Percentiles rank a stretch among this genome's conserved stretches.
phyloP scores from a whole-genome alignment of 2,888 invertebrate species.

The Standfussiana lucernea region DNA sequence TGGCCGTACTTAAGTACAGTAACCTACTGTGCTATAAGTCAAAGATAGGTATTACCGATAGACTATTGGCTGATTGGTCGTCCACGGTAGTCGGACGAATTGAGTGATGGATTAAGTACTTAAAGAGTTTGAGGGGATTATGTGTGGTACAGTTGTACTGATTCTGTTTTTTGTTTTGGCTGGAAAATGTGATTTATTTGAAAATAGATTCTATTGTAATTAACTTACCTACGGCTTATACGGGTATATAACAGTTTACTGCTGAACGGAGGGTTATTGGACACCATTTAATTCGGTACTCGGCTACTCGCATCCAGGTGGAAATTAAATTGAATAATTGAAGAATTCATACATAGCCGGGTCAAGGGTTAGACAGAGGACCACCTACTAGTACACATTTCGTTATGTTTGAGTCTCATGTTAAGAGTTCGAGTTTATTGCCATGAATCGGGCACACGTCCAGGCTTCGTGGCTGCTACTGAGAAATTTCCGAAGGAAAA shows the following conservation, averaged over 20 bases:
- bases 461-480: too few species aligned
- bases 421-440: too few species aligned
- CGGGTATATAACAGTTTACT: background rate
- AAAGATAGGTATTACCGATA: conserved; percentile 10
- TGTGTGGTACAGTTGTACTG: background rate
- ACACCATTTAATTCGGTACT: background rate
- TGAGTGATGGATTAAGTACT: conserved; percentile 31
- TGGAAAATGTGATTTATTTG: background rate
- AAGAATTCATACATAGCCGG: background rate
- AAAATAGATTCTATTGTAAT: background rate
- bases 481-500: too few species aligned
- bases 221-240: too few species aligned
- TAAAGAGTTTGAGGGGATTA: conserved; percentile 26
- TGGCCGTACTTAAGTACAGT: conserved; percentile 14
- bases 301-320: background rate
- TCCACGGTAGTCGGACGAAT: background rate
- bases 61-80: background rate
- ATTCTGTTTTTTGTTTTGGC: background rate
- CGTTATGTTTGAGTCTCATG: too few species aligned
- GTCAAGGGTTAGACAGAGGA: too few species aligned
- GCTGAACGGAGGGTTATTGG: too few species aligned
- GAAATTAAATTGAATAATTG: background rate
- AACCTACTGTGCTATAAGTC: conserved; percentile 32
- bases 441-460: too few species aligned
- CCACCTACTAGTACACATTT: too few species aligned